Percentiles rank a stretch among this genome's conserved stretches.
Evolutionary conservation across 2,797 vertebrate genomes (phyloP).

Genomic region (Tolypeutes matacus): DNA sequence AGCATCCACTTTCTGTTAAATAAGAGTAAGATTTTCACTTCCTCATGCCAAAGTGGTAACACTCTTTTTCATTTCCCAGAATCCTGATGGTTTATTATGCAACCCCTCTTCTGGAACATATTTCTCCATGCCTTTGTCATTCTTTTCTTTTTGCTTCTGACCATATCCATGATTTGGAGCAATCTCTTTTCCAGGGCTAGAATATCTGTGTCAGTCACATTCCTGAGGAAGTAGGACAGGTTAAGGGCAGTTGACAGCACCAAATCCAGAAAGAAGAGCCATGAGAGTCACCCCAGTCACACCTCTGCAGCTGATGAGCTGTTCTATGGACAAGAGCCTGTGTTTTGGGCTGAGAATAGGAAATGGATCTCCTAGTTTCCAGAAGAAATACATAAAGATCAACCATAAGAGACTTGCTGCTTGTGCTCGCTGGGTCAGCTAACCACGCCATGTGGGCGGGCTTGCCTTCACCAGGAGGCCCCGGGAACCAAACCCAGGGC

Average conservation of each 20-base stretch:
- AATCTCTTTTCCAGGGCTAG: too few relatives aligned
- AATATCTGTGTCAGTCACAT: too few relatives aligned
- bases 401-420: constrained; percentile 98
- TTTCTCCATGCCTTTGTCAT: constrained; percentile 97
- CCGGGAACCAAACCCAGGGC: too few relatives aligned
- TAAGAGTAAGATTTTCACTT: constrained; percentile 96
- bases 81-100: constrained; percentile 95
- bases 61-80: constrained; percentile 99
- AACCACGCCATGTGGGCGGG: too few relatives aligned
- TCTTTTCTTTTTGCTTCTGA: constrained; percentile 83
- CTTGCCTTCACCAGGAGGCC: too few relatives aligned
- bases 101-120: constrained; percentile 97
- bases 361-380: constrained; percentile 98
- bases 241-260: constrained; percentile 99
- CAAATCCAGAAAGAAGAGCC: constrained; percentile 98
- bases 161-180: too few relatives aligned
- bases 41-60: constrained; percentile 95
- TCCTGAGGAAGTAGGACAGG: constrained; percentile 99
- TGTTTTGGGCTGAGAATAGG: constrained; percentile 99
- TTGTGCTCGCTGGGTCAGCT: too few relatives aligned
- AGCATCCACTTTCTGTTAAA: constrained; percentile 98
- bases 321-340: constrained; percentile 98
- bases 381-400: constrained; percentile 99
- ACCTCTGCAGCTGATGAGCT: constrained; percentile 98
- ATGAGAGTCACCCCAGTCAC: constrained; percentile 99